Conservation (phyloP, 1,140 invertebrate genomes). For the Drosophila aff. region DNA sequence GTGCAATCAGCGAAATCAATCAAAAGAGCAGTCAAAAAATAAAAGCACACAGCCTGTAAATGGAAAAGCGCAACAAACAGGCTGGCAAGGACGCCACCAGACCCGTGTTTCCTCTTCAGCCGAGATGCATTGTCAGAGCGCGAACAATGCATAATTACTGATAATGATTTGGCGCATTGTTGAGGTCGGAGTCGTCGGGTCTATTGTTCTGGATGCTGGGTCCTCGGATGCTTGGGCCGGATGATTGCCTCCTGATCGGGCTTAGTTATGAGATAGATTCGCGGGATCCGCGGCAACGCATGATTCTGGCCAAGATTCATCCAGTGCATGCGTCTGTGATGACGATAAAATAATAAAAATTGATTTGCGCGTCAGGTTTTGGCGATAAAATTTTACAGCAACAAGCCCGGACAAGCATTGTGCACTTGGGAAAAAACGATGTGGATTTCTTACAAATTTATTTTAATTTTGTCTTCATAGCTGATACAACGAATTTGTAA, state of each 20-base stretch:
- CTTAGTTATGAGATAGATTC: constrained; percentile 65
- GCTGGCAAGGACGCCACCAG: constrained; percentile 23
- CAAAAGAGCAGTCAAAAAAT: constrained; percentile 49
- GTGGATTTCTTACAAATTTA: background rate
- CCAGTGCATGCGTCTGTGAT: constrained; percentile 45
- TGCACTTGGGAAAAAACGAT: background rate
- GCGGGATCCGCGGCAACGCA: constrained; percentile 22
- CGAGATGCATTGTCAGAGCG: constrained; percentile 45
- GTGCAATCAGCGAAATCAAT: constrained; percentile 72
- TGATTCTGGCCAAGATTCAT: constrained; percentile 23
- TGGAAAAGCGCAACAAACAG: constrained; percentile 27
- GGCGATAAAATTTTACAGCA: constrained; percentile 75
- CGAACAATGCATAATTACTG: constrained; percentile 80
- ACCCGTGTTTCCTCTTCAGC: constrained; percentile 1
- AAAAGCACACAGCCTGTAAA: constrained; percentile 8
- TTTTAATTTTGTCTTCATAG: background rate
- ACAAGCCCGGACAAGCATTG: background rate
- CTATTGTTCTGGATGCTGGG: constrained; percentile 61
- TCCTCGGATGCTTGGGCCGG: constrained; percentile 18
- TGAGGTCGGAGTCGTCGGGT: constrained; percentile 44
- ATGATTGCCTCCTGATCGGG: constrained; percentile 61
- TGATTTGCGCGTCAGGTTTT: constrained; percentile 76
- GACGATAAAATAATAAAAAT: constrained; percentile 80
- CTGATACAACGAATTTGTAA: background rate
- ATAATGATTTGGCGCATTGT: constrained; percentile 78